Conservation (phyloP, 2,888 invertebrate genomes). For the Leucozona laternaria region DNA sequence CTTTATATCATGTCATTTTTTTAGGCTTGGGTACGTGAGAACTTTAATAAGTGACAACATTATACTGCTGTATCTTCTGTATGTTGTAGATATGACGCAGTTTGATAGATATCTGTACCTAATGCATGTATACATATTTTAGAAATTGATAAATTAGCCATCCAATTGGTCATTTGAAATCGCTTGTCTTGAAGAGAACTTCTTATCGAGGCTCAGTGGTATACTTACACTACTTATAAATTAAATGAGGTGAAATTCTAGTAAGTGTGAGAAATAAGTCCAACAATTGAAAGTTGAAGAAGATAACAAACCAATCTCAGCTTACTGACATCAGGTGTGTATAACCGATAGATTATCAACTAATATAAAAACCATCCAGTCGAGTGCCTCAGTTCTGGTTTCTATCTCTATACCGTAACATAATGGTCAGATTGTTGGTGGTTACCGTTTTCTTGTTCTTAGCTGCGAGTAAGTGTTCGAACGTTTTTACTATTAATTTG, state of each 20-base stretch:
- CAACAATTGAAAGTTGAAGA: slow-evolving; percentile 43
- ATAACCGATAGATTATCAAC: slow-evolving; percentile 24
- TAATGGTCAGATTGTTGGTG: slow-evolving; percentile 51
- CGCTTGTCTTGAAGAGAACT: neutral
- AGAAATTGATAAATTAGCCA: slow-evolving; percentile 3
- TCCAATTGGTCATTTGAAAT: neutral
- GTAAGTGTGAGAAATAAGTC: neutral
- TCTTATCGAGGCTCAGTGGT: slow-evolving; percentile 29
- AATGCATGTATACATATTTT: neutral
- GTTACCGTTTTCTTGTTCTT: slow-evolving; percentile 32
- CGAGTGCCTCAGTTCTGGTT: slow-evolving; percentile 39
- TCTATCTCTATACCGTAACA: slow-evolving; percentile 18
- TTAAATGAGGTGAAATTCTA: slow-evolving; percentile 22
- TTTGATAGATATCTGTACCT: neutral
- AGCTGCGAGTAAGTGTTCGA: slow-evolving; percentile 45
- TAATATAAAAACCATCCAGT: slow-evolving; percentile 45
- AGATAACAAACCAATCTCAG: slow-evolving; percentile 52
- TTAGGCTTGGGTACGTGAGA: neutral
- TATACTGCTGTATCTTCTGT: neutral
- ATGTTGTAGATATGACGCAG: neutral
- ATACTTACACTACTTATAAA: neutral
- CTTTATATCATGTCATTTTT: neutral
- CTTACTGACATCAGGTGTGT: slow-evolving; percentile 10
- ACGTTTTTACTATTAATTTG: neutral
- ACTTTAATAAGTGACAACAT: neutral